These are phyloP conservation scores for Alectura lathami DNA, from an alignment of 2,113 vertebrate genomes.

Conservation along the genomic window DNA sequence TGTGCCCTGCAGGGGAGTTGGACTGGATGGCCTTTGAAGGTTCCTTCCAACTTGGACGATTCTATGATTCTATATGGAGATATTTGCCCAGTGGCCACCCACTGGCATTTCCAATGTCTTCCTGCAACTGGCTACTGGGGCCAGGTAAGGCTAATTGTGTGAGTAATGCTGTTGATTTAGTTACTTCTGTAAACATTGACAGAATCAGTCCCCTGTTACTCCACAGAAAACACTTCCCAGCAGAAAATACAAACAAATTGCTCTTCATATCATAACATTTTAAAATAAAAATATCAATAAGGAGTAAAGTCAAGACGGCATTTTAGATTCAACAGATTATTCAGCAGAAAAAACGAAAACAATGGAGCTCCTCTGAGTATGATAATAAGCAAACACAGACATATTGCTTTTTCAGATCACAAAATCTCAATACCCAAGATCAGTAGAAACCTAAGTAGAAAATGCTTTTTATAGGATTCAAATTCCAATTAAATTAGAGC, in stretches of 20 bases:
- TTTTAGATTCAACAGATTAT: slow-evolving; percentile 57
- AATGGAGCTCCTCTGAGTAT: slow-evolving; percentile 30
- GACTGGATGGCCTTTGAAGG: too few relatives aligned
- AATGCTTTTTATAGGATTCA: slow-evolving; percentile 66
- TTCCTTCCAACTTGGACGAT: too few relatives aligned
- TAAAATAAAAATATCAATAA: slow-evolving; percentile 58
- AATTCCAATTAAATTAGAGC: slow-evolving; percentile 70
- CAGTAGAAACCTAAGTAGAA: slow-evolving; percentile 60
- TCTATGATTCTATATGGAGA: too few relatives aligned
- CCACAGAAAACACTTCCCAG: slow-evolving; percentile 14
- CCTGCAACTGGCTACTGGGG: background rate
- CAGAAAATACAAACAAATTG: slow-evolving; percentile 44
- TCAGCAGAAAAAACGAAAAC: slow-evolving; percentile 27
- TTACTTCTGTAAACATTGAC: slow-evolving; percentile 37
- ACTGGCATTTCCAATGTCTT: background rate
- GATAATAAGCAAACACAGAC: slow-evolving; percentile 24
- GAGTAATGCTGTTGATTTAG: slow-evolving; percentile 32
- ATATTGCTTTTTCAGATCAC: slow-evolving; percentile 51
- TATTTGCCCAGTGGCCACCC: background rate
- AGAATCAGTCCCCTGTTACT: background rate
- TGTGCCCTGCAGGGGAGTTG: too few relatives aligned
- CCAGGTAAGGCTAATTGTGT: slow-evolving; percentile 33
- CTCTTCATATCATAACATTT: slow-evolving; percentile 35
- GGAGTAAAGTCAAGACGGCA: slow-evolving; percentile 17
- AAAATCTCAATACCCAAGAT: slow-evolving; percentile 55